Conservation (phyloP, 2,113 vertebrate species). For the Dromiciops gliroides region DNA sequence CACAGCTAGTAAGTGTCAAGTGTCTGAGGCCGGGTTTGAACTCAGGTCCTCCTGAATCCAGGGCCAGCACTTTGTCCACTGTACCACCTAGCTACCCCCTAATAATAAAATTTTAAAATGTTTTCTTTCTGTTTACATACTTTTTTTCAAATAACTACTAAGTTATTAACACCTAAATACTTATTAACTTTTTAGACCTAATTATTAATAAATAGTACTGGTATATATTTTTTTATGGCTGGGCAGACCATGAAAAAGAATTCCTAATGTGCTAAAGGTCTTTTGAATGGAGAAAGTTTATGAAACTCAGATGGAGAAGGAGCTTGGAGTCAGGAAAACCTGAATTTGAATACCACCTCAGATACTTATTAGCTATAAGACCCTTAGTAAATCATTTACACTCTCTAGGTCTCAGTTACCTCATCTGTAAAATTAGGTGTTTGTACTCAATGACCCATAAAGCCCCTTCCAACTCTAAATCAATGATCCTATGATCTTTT, state of each 20-base stretch:
- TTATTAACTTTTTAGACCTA: not conserved
- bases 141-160: not conserved
- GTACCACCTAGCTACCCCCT: no score
- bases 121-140: not conserved
- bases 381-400: not conserved
- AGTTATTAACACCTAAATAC: not conserved
- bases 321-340: not conserved
- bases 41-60: no score
- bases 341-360: not conserved
- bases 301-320: not conserved
- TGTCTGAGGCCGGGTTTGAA: no score
- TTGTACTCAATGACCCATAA: not conserved
- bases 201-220: not conserved
- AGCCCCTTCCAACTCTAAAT: not conserved
- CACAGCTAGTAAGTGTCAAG: no score
- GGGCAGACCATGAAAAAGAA: not conserved
- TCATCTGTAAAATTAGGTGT: not conserved
- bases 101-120: not conserved
- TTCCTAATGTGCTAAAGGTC: not conserved
- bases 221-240: not conserved
- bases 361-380: not conserved
- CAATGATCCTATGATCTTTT: not conserved
- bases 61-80: no score
- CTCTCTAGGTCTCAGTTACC: not conserved
- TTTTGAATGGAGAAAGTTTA: not conserved